These are phyloP conservation scores for Temnothorax unifasciatus DNA, from an alignment of 2,888 invertebrate species.

Conservation along the genomic window DNA sequence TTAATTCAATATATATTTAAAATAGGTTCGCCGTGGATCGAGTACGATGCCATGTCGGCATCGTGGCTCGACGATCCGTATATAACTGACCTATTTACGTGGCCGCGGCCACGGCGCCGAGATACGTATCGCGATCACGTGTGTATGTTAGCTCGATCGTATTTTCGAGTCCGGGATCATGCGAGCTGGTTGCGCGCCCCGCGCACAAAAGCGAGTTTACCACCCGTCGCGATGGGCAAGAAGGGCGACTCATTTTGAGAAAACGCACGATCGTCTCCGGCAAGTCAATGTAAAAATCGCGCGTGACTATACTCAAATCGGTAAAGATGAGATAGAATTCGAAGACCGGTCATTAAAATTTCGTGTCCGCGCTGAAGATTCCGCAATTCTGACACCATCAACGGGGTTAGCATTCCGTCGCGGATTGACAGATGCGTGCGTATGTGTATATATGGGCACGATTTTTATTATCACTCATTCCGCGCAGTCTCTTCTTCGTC, in stretches of 20 bases:
- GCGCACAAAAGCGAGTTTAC: slow-evolving; percentile 1
- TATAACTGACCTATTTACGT: slow-evolving; percentile 71
- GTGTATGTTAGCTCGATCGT: slow-evolving; percentile 34
- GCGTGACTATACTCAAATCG: background rate
- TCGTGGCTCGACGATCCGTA: slow-evolving; percentile 64
- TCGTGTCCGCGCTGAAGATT: slow-evolving; percentile 7
- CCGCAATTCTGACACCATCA: slow-evolving; percentile 35
- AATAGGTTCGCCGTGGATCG: slow-evolving; percentile 57
- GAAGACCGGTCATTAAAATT: slow-evolving; percentile 19
- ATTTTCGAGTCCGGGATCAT: slow-evolving; percentile 42
- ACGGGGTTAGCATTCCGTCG: background rate
- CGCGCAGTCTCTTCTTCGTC: slow-evolving; percentile 32
- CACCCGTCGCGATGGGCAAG: background rate
- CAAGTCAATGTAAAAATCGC: background rate
- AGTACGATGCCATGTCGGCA: slow-evolving; percentile 61
- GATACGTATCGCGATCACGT: slow-evolving; percentile 71
- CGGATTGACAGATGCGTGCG: background rate
- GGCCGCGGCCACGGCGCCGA: slow-evolving; percentile 34
- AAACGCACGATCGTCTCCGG: background rate
- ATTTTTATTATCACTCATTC: slow-evolving; percentile 62
- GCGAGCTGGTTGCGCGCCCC: slow-evolving; percentile 10
- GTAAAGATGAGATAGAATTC: background rate
- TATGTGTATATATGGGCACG: background rate
- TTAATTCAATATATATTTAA: slow-evolving; percentile 56
- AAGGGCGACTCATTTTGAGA: background rate